Base-by-base conservation (phyloP, 2,113 vertebrate species). In the Oryzias woworae region DNA sequence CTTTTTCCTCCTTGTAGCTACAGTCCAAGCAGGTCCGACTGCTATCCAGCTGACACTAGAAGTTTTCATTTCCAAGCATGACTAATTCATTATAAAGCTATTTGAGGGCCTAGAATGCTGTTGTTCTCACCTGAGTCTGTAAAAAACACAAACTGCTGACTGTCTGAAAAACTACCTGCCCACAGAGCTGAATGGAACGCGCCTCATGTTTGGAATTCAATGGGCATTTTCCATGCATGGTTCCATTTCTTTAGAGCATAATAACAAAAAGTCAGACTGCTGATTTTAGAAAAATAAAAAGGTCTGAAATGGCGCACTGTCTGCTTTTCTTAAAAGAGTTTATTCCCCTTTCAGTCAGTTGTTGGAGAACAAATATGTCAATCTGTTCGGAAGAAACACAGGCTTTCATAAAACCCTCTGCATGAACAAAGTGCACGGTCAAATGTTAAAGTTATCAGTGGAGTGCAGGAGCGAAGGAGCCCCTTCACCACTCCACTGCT, bases 371-470 rank as follows among this genome's bases (percentile, higher is more conserved):
- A 58, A 61, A 58, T 65, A 45, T 17, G 47, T 0, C 4, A 73
- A 73, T 65, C 15, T 66, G 61, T 68, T 56, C 74, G 54, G 58
- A 57, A 64, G 66, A 26, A 81, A 63, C 0, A 43, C 59, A 0
- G 18, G 64, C 84, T 85, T 85, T 86, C 80, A 85, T 45, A 23
- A 47, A 48, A 51, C 46, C 75, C 13, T 62, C 72, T 17, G 57
- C 58, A 24, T 36, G 43, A 67, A 59, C 80, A 91, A 89, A 91
- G 91, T 89, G 47, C 77, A 1, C 49, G 82, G 82, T 85, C 83
- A 83, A 73, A 90, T 75, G 79, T 77, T 81, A 16, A 69, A 88
- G 84, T 91, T 93, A 92, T 93, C 92, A 90, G 87, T 24, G n/a
- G 66, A 69, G 73, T 49, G 81, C 91, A 93, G 91, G 31, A 88